Conservation (phyloP, 2,797 vertebrate genomes). For the Aplochiton taeniatus region DNA sequence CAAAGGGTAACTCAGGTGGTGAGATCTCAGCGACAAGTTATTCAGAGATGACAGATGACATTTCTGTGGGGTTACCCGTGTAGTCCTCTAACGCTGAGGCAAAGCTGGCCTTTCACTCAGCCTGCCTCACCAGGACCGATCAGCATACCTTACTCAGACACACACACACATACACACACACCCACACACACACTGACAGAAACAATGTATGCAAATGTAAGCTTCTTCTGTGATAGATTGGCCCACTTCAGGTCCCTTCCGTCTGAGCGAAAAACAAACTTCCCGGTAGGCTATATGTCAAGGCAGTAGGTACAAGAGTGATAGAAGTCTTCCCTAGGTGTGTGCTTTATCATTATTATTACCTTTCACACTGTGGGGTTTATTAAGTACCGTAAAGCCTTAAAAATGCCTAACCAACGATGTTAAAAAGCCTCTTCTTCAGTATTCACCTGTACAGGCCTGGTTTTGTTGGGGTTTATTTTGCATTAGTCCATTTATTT, state of each 20-base stretch:
- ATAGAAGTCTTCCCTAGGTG: not conserved
- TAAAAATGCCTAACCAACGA: not conserved
- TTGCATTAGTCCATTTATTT: slow-evolving; percentile 47
- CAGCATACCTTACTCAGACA: slow-evolving; percentile 33
- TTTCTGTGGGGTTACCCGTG: slow-evolving; percentile 67
- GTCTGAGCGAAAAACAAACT: too few species aligned
- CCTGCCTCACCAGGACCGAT: slow-evolving; percentile 64
- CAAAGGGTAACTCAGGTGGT: slow-evolving; percentile 63
- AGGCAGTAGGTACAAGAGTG: too few species aligned
- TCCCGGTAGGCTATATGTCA: too few species aligned
- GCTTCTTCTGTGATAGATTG: slow-evolving; percentile 28
- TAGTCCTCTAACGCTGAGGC: slow-evolving; percentile 56
- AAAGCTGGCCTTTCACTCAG: slow-evolving; percentile 68
- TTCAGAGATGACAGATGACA: slow-evolving; percentile 71
- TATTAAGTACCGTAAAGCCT: slow-evolving; percentile 16
- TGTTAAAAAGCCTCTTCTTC: slow-evolving; percentile 44
- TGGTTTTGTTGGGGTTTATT: slow-evolving; percentile 40
- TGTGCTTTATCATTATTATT: not conserved
- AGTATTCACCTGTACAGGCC: slow-evolving; percentile 22
- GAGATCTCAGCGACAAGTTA: slow-evolving; percentile 63
- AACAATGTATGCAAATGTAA: slow-evolving; percentile 55
- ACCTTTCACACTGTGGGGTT: not conserved
- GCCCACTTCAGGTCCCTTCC: not conserved
- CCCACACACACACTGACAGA: slow-evolving; percentile 5
- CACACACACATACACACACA: not conserved